Percentiles rank a stretch among this genome's conserved stretches.
These are phyloP conservation scores for Rambutsinella grinnellia DNA, from an alignment of 2,888 invertebrate genomes.

Conservation along the genomic window DNA sequence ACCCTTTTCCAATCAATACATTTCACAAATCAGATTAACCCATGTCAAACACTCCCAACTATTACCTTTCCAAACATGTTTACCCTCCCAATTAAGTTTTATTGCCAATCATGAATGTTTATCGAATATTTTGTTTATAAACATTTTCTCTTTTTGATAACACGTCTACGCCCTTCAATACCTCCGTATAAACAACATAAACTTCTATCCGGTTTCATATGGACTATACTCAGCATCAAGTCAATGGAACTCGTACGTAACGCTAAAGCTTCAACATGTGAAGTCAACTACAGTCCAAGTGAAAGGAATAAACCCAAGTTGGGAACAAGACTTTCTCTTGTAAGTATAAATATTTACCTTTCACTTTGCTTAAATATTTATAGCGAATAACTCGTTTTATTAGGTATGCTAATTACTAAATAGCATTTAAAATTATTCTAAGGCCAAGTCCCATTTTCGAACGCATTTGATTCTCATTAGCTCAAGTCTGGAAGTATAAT, in stretches of 20 bases:
- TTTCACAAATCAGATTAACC: too few species aligned
- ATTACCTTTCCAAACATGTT: too few species aligned
- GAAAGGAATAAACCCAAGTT: slow-evolving; percentile 94
- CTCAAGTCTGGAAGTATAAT: too few species aligned
- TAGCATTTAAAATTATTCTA: neutral
- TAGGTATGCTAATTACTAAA: neutral
- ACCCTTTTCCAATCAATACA: too few species aligned
- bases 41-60: too few species aligned
- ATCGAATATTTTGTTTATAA: too few species aligned
- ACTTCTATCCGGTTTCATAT: neutral
- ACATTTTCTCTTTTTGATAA: neutral
- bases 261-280: slow-evolving; percentile 96
- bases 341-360: slow-evolving; percentile 73
- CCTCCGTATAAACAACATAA: neutral
- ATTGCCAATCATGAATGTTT: too few species aligned
- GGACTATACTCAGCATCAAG: slow-evolving; percentile 75
- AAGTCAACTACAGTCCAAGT: slow-evolving; percentile 98
- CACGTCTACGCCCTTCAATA: neutral
- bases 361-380: neutral
- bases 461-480: too few species aligned
- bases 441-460: too few species aligned
- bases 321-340: slow-evolving; percentile 99
- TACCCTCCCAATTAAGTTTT: too few species aligned
- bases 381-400: neutral
- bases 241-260: slow-evolving; percentile 96